A percentile compares a stretch with the other conserved stretches of the same genome.
phyloP scores from a whole-genome alignment of 2,113 vertebrate genomes.

The Gymnocephalus cernua region DNA sequence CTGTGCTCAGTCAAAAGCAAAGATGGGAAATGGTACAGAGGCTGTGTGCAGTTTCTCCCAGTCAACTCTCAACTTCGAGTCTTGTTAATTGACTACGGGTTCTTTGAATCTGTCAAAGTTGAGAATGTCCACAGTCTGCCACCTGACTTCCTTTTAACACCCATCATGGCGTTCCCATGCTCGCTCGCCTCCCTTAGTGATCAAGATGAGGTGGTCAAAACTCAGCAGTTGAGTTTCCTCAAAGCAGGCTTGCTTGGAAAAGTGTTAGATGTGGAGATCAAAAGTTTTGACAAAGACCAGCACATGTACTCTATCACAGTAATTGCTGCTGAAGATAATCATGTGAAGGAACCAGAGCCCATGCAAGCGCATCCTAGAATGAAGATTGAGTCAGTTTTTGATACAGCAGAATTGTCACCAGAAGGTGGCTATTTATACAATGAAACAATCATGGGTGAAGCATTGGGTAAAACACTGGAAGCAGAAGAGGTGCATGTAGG shows the following conservation, averaged over 20 bases:
- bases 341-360: slow-evolving; percentile 3
- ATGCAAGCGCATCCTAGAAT: not conserved
- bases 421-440: slow-evolving; percentile 11
- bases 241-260: slow-evolving; percentile 85
- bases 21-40: slow-evolving; percentile 90
- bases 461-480: slow-evolving; percentile 57
- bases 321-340: slow-evolving; percentile 36
- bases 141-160: slow-evolving; percentile 82
- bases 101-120: slow-evolving; percentile 85
- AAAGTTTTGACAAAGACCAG: slow-evolving; percentile 76
- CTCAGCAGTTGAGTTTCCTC: slow-evolving; percentile 84
- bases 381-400: not conserved
- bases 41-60: slow-evolving; percentile 88
- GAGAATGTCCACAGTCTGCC: slow-evolving; percentile 85
- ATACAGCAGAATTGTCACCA: not conserved
- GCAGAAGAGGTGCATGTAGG: slow-evolving; percentile 79
- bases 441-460: slow-evolving; percentile 48
- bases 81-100: slow-evolving; percentile 93
- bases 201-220: slow-evolving; percentile 70
- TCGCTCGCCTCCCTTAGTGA: slow-evolving; percentile 81
- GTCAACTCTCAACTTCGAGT: slow-evolving; percentile 85
- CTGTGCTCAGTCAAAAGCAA: slow-evolving; percentile 90
- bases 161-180: slow-evolving; percentile 90
- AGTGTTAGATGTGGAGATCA: slow-evolving; percentile 80
- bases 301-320: slow-evolving; percentile 86